Conservation (phyloP, 2,888 invertebrate genomes). For the Acronicta leporina region DNA sequence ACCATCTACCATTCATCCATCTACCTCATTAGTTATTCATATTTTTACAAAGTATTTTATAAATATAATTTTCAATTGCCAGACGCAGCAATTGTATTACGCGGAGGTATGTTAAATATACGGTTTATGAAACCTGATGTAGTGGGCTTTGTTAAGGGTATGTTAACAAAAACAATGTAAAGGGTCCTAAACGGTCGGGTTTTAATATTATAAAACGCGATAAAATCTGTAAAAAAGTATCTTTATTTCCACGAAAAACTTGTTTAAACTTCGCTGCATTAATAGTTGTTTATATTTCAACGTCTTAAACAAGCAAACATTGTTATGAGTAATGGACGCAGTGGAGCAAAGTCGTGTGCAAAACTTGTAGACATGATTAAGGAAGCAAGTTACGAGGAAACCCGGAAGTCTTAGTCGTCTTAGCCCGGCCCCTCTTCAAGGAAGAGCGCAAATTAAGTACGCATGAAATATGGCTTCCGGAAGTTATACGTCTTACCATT, state of each 20-base stretch:
- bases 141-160: no score
- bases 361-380: constrained; percentile 19
- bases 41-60: no score
- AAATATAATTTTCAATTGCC: no score
- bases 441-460: constrained; percentile 1
- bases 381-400: not conserved
- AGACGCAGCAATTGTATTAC: no score
- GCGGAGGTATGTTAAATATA: no score
- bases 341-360: not conserved
- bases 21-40: no score
- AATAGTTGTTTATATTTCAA: not conserved
- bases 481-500: constrained; percentile 2
- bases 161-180: no score
- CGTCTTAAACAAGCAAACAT: not conserved
- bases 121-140: no score
- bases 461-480: constrained; percentile 17
- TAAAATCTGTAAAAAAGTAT: no score
- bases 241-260: not conserved
- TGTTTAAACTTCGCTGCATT: not conserved
- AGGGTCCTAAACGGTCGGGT: no score
- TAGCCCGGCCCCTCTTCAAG: constrained; percentile 3
- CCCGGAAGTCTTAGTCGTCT: constrained; percentile 12
- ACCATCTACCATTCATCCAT: no score
- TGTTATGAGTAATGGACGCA: not conserved
- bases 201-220: no score